These are phyloP conservation scores for Dinomys branickii DNA, from an alignment of 2,113 vertebrate species.

Conservation along the genomic window DNA sequence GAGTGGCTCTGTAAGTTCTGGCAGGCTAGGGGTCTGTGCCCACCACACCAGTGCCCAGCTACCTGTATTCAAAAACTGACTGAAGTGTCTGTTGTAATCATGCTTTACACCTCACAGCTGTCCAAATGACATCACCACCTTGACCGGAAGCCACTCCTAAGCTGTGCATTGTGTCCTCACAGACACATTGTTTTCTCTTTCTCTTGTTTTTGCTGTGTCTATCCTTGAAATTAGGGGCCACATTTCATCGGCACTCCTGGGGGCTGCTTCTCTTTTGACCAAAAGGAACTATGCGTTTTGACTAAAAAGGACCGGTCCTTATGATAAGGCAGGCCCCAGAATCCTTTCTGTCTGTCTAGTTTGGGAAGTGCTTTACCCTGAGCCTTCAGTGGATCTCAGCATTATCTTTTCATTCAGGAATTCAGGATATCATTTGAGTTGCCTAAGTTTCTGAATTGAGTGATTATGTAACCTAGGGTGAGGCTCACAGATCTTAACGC, in stretches of 20 bases:
- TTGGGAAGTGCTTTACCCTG: background rate
- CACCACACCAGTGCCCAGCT: background rate
- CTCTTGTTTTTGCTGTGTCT: background rate
- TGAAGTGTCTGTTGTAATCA: background rate
- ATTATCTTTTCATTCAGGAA: background rate
- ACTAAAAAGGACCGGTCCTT: background rate
- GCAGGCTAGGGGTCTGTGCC: background rate
- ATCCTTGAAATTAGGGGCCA: constrained; percentile 19
- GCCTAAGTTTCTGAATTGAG: constrained; percentile 29
- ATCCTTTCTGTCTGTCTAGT: background rate
- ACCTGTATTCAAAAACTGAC: background rate
- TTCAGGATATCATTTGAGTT: background rate
- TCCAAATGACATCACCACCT: background rate
- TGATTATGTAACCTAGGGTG: background rate
- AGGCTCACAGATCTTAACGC: background rate
- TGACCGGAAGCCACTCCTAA: background rate
- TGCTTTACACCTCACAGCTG: background rate
- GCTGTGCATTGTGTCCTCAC: background rate
- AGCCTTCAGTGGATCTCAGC: background rate
- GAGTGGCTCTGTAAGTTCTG: background rate
- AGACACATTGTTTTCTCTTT: background rate
- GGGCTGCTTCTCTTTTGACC: background rate
- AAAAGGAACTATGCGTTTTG: background rate
- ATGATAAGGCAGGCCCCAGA: background rate
- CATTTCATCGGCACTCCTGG: background rate